Evolutionary conservation across 2,888 invertebrate species (phyloP), one percentile per base, ranked within the genome.

Genomic region (Platypus cylindrus): DNA sequence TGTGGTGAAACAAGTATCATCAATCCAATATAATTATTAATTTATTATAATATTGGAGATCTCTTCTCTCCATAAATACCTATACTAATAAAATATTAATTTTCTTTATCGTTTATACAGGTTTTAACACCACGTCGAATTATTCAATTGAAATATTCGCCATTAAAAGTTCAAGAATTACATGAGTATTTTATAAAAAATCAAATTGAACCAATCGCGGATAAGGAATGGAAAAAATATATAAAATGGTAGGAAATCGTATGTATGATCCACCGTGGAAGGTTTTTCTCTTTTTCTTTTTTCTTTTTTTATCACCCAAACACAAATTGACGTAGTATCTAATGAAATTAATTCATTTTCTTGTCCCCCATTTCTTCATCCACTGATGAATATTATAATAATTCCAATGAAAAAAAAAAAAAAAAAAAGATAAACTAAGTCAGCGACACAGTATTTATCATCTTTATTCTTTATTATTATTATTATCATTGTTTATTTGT

Each of bases 131-230:
- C 71, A 0, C 54, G 58, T 2, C 59, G 78, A 26, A 56, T 72
- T 13, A 61, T 71, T n/a, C 57, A 64, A 11, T 52, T 77, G 9
- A 62, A 62, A 30, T 62, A 63, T 36, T 64, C 62, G 15, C 75
- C 76, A 0, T 50, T 77, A 7, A 38, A 55, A 1, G 67, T 65
- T 0, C 23, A 46, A 3, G 77, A 77, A 50, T 53, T 78, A 5
- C 49, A 72, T 5, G 51, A 61, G 2, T 58, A 60, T 3, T 57
- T 75, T 5, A 14, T 71, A 13, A 31, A 36, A 2, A 35, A 46
- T 11, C 52, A 47, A 8, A 18, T 47, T 2, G 58, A 60, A 1
- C 58, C 59, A 1, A 63, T 55, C 8, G 63, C 60, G 1, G 66
- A 63, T 16, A 54, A 59, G 8, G 70, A 69, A 23, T 61, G 58